These are phyloP conservation scores for human DNA, from an alignment of 2,113 vertebrate species.

Conservation along the genomic window GRCh38 chr16:5651501-5652000, in stretches of 20 bases:
- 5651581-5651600: background rate
- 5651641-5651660: accelerated
- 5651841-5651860: too few species aligned
- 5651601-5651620: background rate
- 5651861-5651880: too few species aligned
- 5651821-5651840: background rate
- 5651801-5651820: background rate
- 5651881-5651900: too few species aligned
- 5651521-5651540: background rate
- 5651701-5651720: too few species aligned
- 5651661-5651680: accelerated
- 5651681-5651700: background rate
- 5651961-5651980: too few species aligned
- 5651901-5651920: too few species aligned
- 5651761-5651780: background rate
- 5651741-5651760: background rate
- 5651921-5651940: too few species aligned
- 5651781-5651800: background rate
- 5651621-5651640: background rate
- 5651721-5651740: background rate
- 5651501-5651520: background rate
- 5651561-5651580: background rate
- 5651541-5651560: background rate
- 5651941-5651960: too few species aligned
- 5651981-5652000: too few species aligned